Evolutionary conservation across 2,113 vertebrate genomes (phyloP), one percentile per base, ranked within the genome.

Genomic region (Steatornis caripensis): DNA sequence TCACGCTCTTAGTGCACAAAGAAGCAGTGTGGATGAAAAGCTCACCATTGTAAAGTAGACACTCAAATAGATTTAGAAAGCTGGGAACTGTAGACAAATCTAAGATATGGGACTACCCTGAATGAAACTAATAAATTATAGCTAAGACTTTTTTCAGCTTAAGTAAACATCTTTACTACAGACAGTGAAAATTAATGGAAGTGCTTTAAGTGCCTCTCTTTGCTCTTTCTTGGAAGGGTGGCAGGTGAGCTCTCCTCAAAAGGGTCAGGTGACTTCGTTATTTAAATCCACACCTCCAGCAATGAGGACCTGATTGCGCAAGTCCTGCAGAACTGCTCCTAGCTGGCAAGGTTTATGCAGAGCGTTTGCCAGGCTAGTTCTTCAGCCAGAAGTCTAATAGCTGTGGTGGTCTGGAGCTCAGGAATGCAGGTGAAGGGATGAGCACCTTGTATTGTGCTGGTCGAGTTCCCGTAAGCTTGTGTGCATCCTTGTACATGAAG

Each of bases 11-110:
- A 32, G 54, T 34, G 78, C 87, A 95, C 92, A 96, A 87, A 96
- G 88, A 45, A 87, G 93, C 87, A 96, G 93, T 86, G 93, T 94
- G 78, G 75, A 39, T 80, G 69, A 85, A 96, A 96, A 95, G 70
- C 95, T 85, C 65, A 30, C 68, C 85, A 81, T 37, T 87, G 70
- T 45, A 43, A 92, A 92, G 77, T 29, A 76, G 57, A 46, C 45
- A 60, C 87, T 84, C 66, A 76, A 82, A 53, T 89, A 84, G 39
- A 58, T 84, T 94, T 82, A 82, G 54, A 93, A 92, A 92, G 81
- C 94, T 71, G 69, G 62, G 81, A 91, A 58, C 71, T 92, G 71
- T 2, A 78, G 72, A 80, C 58, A 60, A 36, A 71, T 58, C 68
- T 76, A 51, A 87, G 89, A 86, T 54, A 68, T 1, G 7, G 39